These are phyloP conservation scores for Ypsolopha scabrella DNA, from an alignment of 2,888 invertebrate genomes.

Conservation along the genomic window DNA sequence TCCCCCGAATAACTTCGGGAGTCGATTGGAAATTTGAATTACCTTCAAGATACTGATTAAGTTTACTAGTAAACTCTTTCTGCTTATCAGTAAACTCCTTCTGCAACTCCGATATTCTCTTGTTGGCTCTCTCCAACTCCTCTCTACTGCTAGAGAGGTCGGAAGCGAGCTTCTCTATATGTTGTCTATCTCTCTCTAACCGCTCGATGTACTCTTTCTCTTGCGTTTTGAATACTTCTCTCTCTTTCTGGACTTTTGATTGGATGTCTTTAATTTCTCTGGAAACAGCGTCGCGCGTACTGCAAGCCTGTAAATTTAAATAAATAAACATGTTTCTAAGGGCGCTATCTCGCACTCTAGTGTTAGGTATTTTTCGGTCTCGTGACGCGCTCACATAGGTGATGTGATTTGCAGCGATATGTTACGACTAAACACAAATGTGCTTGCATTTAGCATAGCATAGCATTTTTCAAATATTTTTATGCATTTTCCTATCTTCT, in stretches of 20 bases:
- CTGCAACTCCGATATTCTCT: slow-evolving; percentile 67
- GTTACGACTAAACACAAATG: no score
- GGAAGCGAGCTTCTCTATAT: slow-evolving; percentile 54
- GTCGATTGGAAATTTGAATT: slow-evolving; percentile 5
- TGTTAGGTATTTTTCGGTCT: no score
- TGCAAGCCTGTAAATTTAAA: slow-evolving; percentile 60
- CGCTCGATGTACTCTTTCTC: slow-evolving; percentile 56
- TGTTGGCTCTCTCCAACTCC: slow-evolving; percentile 66
- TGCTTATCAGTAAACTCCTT: slow-evolving; percentile 66
- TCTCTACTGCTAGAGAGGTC: slow-evolving; percentile 59
- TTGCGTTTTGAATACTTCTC: slow-evolving; percentile 41
- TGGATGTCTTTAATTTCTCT: slow-evolving; percentile 69
- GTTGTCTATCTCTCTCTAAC: slow-evolving; percentile 64
- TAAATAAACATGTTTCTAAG: not conserved
- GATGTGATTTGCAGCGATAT: no score
- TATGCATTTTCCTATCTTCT: no score
- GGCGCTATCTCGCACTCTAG: no score
- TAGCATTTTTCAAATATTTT: no score
- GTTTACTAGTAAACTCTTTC: slow-evolving; percentile 54
- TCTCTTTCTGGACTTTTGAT: slow-evolving; percentile 42
- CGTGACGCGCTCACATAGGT: no score
- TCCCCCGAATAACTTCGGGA: no score
- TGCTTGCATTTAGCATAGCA: no score
- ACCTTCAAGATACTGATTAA: slow-evolving; percentile 54
- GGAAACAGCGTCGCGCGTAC: slow-evolving; percentile 68